Percentiles rank a stretch among this genome's conserved stretches.
These are phyloP conservation scores for Luehdorfia chinensis DNA, from an alignment of 1,140 invertebrate genomes.

Conservation along the genomic window DNA sequence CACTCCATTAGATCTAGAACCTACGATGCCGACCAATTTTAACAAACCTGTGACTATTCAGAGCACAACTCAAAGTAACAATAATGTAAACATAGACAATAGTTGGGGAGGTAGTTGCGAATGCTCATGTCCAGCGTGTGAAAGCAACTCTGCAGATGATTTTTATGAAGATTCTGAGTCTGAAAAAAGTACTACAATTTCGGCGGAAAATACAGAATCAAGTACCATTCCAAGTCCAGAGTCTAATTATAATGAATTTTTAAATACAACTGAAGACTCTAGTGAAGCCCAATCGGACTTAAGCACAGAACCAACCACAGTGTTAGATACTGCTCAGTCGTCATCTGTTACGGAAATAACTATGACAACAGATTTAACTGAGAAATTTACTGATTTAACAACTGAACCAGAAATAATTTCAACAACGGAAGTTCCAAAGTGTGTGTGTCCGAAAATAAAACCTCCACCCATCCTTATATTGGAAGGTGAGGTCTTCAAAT, in stretches of 20 bases:
- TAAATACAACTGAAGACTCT: slow-evolving; percentile 22
- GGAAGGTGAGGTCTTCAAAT: slow-evolving; percentile 82
- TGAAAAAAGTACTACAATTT: slow-evolving; percentile 29
- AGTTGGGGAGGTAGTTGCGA: slow-evolving; percentile 83
- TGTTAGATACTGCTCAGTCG: slow-evolving; percentile 24
- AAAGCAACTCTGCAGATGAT: slow-evolving; percentile 59
- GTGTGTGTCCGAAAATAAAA: slow-evolving; percentile 78
- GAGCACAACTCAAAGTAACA: slow-evolving; percentile 35
- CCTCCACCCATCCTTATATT: slow-evolving; percentile 85
- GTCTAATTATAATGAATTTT: slow-evolving; percentile 20
- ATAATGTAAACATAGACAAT: slow-evolving; percentile 43
- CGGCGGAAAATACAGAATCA: slow-evolving; percentile 15
- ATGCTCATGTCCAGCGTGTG: slow-evolving; percentile 83
- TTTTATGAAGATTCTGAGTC: slow-evolving; percentile 58
- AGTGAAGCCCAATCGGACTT: slow-evolving; percentile 19
- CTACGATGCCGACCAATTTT: slow-evolving; percentile 62
- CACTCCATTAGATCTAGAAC: slow-evolving; percentile 68
- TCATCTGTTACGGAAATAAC: slow-evolving; percentile 19
- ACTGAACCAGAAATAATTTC: slow-evolving; percentile 45
- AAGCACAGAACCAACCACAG: slow-evolving; percentile 26
- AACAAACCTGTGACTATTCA: slow-evolving; percentile 58
- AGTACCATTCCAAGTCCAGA: slow-evolving; percentile 8
- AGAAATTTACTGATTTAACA: slow-evolving; percentile 28
- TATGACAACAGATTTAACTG: slow-evolving; percentile 17
- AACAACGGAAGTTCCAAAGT: slow-evolving; percentile 65